Evolutionary conservation across 1,140 invertebrate genomes (phyloP).

Genomic region (Bactericera cockerelli): DNA sequence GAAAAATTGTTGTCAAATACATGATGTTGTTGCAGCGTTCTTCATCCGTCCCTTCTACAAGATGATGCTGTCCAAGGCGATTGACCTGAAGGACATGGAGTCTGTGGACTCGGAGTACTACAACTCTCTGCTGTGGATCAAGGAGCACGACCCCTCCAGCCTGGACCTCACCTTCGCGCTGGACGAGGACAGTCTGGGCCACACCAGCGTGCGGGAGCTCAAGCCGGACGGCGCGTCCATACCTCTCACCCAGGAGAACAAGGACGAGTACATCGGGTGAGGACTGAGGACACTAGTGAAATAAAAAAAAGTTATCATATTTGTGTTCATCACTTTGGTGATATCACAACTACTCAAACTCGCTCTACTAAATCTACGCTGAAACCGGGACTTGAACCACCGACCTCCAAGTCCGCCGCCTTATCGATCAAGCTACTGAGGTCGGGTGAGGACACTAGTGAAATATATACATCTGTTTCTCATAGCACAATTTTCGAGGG

Average conservation of each 20-base stretch:
- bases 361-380: too few relatives aligned
- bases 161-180: conserved; percentile 88
- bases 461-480: too few relatives aligned
- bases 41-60: conserved; percentile 99
- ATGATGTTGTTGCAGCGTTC: conserved; percentile 58
- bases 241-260: conserved; percentile 83
- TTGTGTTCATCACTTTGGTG: too few relatives aligned
- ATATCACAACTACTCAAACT: too few relatives aligned
- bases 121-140: conserved; percentile 92
- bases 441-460: too few relatives aligned
- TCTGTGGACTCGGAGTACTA: conserved; percentile 97
- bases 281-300: too few relatives aligned
- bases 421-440: too few relatives aligned
- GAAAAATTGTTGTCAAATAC: too few relatives aligned
- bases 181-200: conserved; percentile 91
- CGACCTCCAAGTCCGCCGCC: too few relatives aligned
- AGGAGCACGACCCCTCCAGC: conserved; percentile 91
- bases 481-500: too few relatives aligned
- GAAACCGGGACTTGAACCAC: too few relatives aligned
- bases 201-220: conserved; percentile 81
- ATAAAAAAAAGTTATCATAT: too few relatives aligned
- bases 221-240: conserved; percentile 84
- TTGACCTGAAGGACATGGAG: conserved; percentile 95
- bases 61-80: conserved; percentile 94
- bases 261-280: conserved; percentile 93